phyloP scores from a whole-genome alignment of 2,113 vertebrate genomes.

The Prionailurus viverrinus region DNA sequence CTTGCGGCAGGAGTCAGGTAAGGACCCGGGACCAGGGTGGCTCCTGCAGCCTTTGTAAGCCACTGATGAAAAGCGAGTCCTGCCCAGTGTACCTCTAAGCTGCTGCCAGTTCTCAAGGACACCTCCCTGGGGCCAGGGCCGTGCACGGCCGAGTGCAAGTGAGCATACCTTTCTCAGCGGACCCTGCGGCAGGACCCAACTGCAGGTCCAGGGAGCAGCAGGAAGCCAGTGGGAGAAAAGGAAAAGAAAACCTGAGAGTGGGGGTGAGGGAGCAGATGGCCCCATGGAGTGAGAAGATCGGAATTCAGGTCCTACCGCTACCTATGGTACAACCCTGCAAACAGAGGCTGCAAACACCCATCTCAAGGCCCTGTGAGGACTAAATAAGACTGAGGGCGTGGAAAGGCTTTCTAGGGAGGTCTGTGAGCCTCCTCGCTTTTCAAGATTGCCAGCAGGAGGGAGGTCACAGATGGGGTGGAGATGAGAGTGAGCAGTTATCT shows the following conservation, averaged over 20 bases:
- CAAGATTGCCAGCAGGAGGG: background rate
- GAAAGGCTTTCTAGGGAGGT: background rate
- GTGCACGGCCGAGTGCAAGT: background rate
- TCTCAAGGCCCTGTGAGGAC: background rate
- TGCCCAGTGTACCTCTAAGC: background rate
- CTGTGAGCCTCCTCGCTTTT: background rate
- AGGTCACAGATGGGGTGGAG: background rate
- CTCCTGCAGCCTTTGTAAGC: background rate
- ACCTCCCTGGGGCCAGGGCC: background rate
- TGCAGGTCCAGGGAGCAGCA: background rate
- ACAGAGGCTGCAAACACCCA: background rate
- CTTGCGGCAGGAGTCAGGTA: background rate
- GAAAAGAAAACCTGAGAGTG: background rate
- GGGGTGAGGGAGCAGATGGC: fast-evolving
- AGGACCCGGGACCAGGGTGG: background rate
- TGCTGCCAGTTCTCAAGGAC: background rate
- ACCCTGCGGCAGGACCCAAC: background rate
- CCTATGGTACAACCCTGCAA: background rate
- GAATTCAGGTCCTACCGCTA: background rate
- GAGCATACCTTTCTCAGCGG: background rate
- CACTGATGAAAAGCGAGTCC: background rate
- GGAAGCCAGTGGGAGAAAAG: background rate
- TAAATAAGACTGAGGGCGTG: background rate
- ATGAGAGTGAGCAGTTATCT: background rate
- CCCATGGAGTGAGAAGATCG: background rate